Evolutionary conservation across 2,113 vertebrate species (phyloP), one percentile per base, ranked within the genome.

Genomic region (Danionella cerebrum): DNA sequence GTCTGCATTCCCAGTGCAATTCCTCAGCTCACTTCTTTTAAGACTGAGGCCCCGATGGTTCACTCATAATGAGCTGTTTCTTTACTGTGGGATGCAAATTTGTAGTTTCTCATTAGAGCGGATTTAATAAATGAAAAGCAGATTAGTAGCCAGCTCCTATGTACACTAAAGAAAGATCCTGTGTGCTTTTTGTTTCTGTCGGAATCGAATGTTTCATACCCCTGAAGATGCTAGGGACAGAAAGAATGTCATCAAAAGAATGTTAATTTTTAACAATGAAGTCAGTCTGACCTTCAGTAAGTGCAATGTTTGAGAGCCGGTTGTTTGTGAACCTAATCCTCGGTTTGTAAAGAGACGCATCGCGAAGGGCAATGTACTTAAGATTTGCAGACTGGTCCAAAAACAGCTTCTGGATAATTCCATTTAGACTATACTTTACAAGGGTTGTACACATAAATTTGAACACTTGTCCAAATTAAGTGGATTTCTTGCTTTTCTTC

Each of bases 1-100:
- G 16, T 44, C 50, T 42, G 33, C 60, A 39, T 44, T 72, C 53
- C 70, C 54, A 48, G 35, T 29, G 62, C 41, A 29, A 6, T 45
- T 31, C 21, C 21, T 18, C 19, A 38, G 52, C n/a, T 50, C 31
- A 1, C 33, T 47, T 4, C 42, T 16, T 27, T 36, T 71, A 63
- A 67, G 31, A 65, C 50, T 35, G 21, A 55, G 24, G 55, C 50
- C 33, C 22, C 11, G 35, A 33, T 24, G 42, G 10, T n/a, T 63
- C 29, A 35, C 29, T 27, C 16, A 19, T 41, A 13, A 63, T 22
- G 50, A n/a, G n/a, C n/a, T n/a, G n/a, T n/a, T n/a, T n/a, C n/a
- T n/a, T n/a, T n/a, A n/a, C n/a, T n/a, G n/a, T n/a, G n/a, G n/a
- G n/a, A n/a, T 33, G 29, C 3, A 33, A 33, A 33, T 33, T 33